Base-by-base conservation (phyloP, 1,140 invertebrate species). In the Drosophila funebris region DNA sequence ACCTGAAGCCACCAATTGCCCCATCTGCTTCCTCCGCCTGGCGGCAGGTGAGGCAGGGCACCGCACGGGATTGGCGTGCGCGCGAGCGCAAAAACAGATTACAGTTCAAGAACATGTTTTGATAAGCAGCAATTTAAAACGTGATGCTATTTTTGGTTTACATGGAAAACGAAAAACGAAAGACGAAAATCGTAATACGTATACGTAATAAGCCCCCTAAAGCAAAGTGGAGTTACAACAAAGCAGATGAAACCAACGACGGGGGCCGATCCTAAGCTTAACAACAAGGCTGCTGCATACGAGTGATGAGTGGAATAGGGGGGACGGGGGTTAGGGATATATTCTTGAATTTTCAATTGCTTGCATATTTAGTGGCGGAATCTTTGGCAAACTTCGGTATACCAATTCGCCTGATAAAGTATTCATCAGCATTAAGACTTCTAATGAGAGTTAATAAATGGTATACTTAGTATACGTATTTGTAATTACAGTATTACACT, bases 121-220 rank as follows among this genome's bases (percentile, higher is more conserved):
- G 83, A 88, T 88, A 88, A 88, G 83, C 83, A 88, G 84, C 83
- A 88, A 88, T 88, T 88, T 88, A 88, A 88, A 88, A 88, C 83
- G 83, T 88, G 83, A 89, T 88, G 84, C 84, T 89, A 88, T 88
- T 88, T 87, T 89, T 87, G 83, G 76, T 78, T 83, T 71, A 83
- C 66, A 46, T 52, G 46, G 54, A 58, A 60, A 43, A 44, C 41
- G 36, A 53, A 24, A 53, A 11, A 22, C 36, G 43, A 29, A 22
- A 64, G 14, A 52, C 48, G 61, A 33, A 36, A 54, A 29, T 24
- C 31, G 62, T 16, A 18, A 27, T 50, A 33, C 36, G 66, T 16
- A 58, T 20, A 22, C 22, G 22, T 46, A 46, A 36, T 50, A 50
- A 22, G 58, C 58, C 58, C 36, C 31, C 31, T 61, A 16, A 27